Evolutionary conservation across 2,888 invertebrate species (phyloP).

Genomic region (Xylophagus ater): DNA sequence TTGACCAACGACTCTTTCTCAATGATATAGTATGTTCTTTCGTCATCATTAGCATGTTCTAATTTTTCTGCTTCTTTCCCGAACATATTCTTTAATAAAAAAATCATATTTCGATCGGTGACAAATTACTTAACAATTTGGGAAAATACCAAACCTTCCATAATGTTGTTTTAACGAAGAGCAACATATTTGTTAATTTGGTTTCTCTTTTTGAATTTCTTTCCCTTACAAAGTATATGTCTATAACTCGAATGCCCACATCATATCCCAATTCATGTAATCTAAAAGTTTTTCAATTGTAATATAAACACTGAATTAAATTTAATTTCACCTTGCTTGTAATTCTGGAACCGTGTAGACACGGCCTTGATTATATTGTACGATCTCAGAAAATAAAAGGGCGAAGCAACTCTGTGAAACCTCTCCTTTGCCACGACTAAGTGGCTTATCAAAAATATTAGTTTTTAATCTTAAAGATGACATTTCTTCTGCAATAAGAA

Average conservation of each 20-base stretch:
- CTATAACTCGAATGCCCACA: constrained; percentile 87
- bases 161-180: constrained; percentile 90
- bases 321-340: constrained; percentile 69
- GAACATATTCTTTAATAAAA: constrained; percentile 61
- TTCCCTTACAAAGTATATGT: constrained; percentile 88
- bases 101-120: background rate
- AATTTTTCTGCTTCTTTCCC: constrained; percentile 97
- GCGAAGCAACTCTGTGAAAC: constrained; percentile 88
- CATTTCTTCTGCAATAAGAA: constrained; percentile 15
- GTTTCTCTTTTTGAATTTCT: constrained; percentile 89
- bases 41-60: constrained; percentile 98
- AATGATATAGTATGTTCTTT: constrained; percentile 94
- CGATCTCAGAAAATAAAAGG: constrained; percentile 92
- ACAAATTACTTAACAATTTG: background rate
- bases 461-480: constrained; percentile 32
- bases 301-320: too few species aligned
- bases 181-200: constrained; percentile 83
- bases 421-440: constrained; percentile 87
- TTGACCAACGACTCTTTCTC: constrained; percentile 97
- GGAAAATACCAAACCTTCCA: constrained; percentile 66
- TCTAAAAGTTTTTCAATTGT: constrained; percentile 41
- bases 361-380: constrained; percentile 95
- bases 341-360: constrained; percentile 91
- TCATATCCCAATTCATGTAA: constrained; percentile 89
- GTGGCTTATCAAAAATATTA: constrained; percentile 73